Evolutionary conservation across 2,797 vertebrate genomes (phyloP).

Genomic region (Choloepus didactylus): DNA sequence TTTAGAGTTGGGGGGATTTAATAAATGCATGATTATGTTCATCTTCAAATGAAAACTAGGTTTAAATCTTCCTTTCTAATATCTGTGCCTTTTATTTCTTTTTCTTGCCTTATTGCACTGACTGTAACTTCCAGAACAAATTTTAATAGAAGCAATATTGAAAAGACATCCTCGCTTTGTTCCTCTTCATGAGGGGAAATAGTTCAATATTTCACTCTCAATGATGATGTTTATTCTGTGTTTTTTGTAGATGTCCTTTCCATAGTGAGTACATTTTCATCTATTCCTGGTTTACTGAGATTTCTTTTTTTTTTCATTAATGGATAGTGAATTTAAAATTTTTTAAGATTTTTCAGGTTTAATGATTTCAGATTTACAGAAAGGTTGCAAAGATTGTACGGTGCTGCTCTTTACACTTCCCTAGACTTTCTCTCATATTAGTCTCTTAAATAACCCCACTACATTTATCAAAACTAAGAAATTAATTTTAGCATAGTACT

Average conservation of each 20-base stretch:
- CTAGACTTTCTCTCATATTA: background rate
- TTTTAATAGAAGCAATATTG: constrained; percentile 30
- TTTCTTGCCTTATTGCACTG: constrained; percentile 61
- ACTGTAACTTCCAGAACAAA: background rate
- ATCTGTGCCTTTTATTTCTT: constrained; percentile 27
- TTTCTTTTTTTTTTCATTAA: constrained; percentile 10
- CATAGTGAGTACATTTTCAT: constrained; percentile 12
- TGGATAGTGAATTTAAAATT: background rate
- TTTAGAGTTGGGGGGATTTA: background rate
- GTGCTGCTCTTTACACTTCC: background rate
- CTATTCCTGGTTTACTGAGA: background rate
- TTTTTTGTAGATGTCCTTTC: background rate
- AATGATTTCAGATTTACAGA: constrained; percentile 32
- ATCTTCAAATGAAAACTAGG: background rate
- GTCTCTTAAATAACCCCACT: background rate
- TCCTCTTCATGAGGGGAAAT: background rate
- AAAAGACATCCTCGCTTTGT: background rate
- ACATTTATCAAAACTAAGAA: constrained; percentile 37
- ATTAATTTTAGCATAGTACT: background rate
- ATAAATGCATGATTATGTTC: background rate
- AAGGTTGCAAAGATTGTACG: background rate
- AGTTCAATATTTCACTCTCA: background rate
- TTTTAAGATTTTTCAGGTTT: background rate
- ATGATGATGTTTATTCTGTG: background rate
- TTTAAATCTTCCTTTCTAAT: constrained; percentile 24